Base-by-base conservation (phyloP, 2,888 invertebrate genomes). In the Chloroclystis v-ata region DNA sequence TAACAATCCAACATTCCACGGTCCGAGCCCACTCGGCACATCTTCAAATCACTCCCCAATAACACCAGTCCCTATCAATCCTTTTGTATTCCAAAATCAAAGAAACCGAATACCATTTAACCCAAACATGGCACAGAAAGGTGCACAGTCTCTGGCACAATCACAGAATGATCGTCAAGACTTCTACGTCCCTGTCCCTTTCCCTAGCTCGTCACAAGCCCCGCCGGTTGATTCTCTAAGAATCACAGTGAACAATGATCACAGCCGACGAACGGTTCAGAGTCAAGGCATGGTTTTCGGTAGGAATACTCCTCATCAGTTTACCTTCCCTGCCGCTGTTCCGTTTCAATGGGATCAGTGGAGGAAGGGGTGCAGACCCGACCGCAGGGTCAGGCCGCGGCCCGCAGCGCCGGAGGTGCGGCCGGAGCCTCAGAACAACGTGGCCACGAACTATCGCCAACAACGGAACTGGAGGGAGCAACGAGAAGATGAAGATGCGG, bases 231-330 rank as follows among this genome's bases (percentile, higher is more conserved):
- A 40, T 16, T 40, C 48, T 16, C 20, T 48, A 26, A 37, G 25
- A 30, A 48, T 43, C 32, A 48, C 43, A 8, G 48, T 48, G n/a
- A 25, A 44, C 5, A 48, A 41, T n/a, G 16, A 43, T n/a, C 38
- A 20, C 2, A 29, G 29, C 8, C 37, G n/a, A 14, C 29, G 43
- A 11, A 24, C 14, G 10, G 30, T 37, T 5, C 37, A 43, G 10
- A 29, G n/a, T n/a, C 11, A 35, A 20, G 11, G 20, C 11, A n/a
- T 5, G n/a, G 14, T 13, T 35, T 1, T 11, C 8, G 35, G 20
- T 7, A 20, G 16, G 10, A 14, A 1, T 7, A 11, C 35, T 16
- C 40, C 40, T 1, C 28, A 26, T 4, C 43, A 32, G 13, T 43
- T 28, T 20, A 40, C 35, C 1, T 43, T 40, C 12, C 40, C 39